Evolutionary conservation across 2,797 vertebrate genomes (phyloP).

Genomic region (Chromis chromis): DNA sequence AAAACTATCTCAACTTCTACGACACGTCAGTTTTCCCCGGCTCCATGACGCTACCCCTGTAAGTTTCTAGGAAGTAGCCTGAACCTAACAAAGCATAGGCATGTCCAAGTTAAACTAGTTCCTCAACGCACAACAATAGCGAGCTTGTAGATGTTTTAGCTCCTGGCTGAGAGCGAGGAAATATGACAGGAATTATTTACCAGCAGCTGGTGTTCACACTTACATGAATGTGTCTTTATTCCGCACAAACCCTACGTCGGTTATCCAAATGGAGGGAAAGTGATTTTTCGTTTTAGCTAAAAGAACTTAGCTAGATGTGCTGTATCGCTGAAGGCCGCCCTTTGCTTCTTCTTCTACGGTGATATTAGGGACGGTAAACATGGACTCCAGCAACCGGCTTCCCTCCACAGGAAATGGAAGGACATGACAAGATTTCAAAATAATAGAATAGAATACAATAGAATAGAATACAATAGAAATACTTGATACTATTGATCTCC

Average conservation of each 20-base stretch:
- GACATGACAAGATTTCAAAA: background rate
- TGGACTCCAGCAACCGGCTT: background rate
- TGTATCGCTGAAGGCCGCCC: slow-evolving; percentile 74
- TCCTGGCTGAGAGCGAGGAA: background rate
- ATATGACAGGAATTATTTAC: background rate
- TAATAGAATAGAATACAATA: too few relatives aligned
- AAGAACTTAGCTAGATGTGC: slow-evolving; percentile 66
- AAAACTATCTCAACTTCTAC: background rate
- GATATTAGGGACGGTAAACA: background rate
- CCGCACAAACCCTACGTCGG: slow-evolving; percentile 41
- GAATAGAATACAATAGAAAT: too few relatives aligned
- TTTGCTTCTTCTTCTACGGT: slow-evolving; percentile 61
- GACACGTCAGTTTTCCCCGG: background rate
- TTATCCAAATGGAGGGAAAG: slow-evolving; percentile 23
- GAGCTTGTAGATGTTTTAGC: slow-evolving; percentile 35
- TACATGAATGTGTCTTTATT: slow-evolving; percentile 73
- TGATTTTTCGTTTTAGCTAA: slow-evolving; percentile 57
- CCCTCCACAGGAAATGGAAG: slow-evolving; percentile 3
- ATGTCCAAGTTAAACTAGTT: slow-evolving; percentile 79
- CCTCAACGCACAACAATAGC: slow-evolving; percentile 76
- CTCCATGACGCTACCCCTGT: background rate
- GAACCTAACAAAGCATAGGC: slow-evolving; percentile 68
- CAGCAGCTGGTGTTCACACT: slow-evolving; percentile 45
- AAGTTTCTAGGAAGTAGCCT: slow-evolving; percentile 67
- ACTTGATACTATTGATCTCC: too few relatives aligned